Base-by-base conservation (phyloP, 2,797 vertebrate species). In the Novumbra hubbsi region DNA sequence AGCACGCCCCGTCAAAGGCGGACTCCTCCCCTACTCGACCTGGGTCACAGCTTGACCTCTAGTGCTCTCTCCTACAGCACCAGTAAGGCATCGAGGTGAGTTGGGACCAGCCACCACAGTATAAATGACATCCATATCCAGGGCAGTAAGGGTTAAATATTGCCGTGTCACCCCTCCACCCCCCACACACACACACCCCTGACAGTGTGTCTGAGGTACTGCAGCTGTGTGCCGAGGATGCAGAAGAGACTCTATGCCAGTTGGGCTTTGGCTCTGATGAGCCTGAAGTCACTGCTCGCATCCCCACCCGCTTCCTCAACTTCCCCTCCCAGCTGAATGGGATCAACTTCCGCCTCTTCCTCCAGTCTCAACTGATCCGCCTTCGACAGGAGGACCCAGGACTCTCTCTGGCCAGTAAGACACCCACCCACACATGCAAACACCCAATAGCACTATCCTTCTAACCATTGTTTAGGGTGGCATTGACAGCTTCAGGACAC, bases 271-370 rank as follows among this genome's bases (percentile, higher is more conserved):
- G 94, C 72, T 86, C 83, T 7, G 95, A 96, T 11, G 94, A 95
- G 82, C 91, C 90, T 0, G 94, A 93, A 81, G 91, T 94, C 12
- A 90, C 91, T 0, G 89, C 93, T 12, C 93, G 95, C 41, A 94
- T 98, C 70, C 97, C 97, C 0, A 73, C 94, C 1, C 94, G 97
- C 12, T 98, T 98, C 93, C 95, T 98, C 79, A 90, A 87, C 24
- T 93, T 92, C 62, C 94, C 95, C 0, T 98, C 97, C 32, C 88
- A 90, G 50, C 94, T 95, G 71, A 87, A 73, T 14, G 97, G 97
- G 81, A 97, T 98, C 77, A 94, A 96, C 87, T 96, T 98, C 86
- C 95, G 94, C 50, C 87, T 96, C 63, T 98, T 98, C 80, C 88
- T 98, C 66, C 95, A 95, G 81, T 93, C 96, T 1, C 96, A 98